Evolutionary conservation across 1,140 invertebrate genomes (phyloP), one percentile per base, ranked within the genome.

Genomic region (Lordiphosa collinella): DNA sequence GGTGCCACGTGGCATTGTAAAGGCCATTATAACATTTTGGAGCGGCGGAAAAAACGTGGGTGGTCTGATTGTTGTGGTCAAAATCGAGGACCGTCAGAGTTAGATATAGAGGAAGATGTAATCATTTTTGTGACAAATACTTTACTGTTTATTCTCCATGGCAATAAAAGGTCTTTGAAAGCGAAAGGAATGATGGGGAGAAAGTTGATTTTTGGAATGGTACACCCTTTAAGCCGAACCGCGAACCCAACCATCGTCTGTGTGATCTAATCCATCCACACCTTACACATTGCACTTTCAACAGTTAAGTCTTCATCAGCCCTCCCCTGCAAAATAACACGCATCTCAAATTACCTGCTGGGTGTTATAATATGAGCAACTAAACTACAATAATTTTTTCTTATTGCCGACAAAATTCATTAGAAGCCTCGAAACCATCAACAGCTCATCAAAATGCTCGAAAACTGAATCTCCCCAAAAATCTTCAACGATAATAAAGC

Each of bases 1-100:
- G 10, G 72, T 87, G 32, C 85, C 85, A 0, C 85, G 85, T 8
- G 85, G 85, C n/a, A 66, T 74, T 16, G 53, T 87, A 18, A 87
- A 87, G 62, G 78, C 78, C 2, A 84, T 84, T 4, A 69, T 84
- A 0, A 84, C 78, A 0, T 84, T 84, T 35, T 84, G 55, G 6
- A 84, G 34, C 5, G 54, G 2, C 2, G 78, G 57, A 14, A 63
- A 78, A 31, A 84, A 84, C 60, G 78, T 84, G n/a, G 78, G 78
- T 5, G 78, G 78, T 2, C 40, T 84, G 0, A 84, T 73, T 35
- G 68, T 84, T 8, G 32, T 73, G 0, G 57, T 84, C 8, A 76
- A 69, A 36, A 84, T 84, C 37, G 78, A 65, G 5, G 78, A 84
- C 65, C 56, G 70, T 4, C 57, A 75, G 11, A 76, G 59, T 60